Conservation (phyloP, 2,797 vertebrate species). For the Antennarius maculatus region DNA sequence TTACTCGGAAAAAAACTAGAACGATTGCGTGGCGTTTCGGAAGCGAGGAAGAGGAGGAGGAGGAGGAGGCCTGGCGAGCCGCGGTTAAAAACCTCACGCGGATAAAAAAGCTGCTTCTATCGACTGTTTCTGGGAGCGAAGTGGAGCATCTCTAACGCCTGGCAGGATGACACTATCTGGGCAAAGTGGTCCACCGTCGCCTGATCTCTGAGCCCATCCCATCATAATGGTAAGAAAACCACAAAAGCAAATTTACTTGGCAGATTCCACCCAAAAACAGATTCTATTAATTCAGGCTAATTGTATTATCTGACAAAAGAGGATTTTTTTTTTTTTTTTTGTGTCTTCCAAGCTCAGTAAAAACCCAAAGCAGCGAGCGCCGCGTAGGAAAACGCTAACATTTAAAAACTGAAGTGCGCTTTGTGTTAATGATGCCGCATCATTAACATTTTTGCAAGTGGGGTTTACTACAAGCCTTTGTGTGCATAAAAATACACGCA, state of each 20-base stretch:
- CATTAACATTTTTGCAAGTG: slow-evolving; percentile 15
- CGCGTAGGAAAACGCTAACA: neutral
- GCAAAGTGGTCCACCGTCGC: slow-evolving; percentile 56
- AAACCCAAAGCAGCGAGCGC: neutral
- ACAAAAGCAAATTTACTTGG: slow-evolving; percentile 49
- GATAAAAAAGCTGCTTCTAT: slow-evolving; percentile 51
- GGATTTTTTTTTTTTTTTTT: neutral
- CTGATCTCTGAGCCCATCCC: slow-evolving; percentile 61
- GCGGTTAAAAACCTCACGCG: slow-evolving; percentile 43
- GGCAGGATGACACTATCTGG: slow-evolving; percentile 51
- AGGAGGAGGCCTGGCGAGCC: slow-evolving; percentile 53
- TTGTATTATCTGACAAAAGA: slow-evolving; percentile 29
- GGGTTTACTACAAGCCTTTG: slow-evolving; percentile 26
- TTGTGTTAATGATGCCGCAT: neutral
- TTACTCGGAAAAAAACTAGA: slow-evolving; percentile 22
- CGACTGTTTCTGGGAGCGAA: slow-evolving; percentile 47
- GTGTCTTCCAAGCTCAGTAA: slow-evolving; percentile 5
- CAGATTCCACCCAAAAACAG: slow-evolving; percentile 13
- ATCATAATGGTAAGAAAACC: slow-evolving; percentile 59
- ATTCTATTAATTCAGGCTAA: slow-evolving; percentile 26
- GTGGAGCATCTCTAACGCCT: slow-evolving; percentile 42
- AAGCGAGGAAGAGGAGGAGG: slow-evolving; percentile 9
- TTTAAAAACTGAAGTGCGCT: neutral
- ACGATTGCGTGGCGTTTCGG: neutral
- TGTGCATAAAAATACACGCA: slow-evolving; percentile 29